Evolutionary conservation across 2,797 vertebrate species (phyloP).

Genomic region (Pangasius larnaudii): DNA sequence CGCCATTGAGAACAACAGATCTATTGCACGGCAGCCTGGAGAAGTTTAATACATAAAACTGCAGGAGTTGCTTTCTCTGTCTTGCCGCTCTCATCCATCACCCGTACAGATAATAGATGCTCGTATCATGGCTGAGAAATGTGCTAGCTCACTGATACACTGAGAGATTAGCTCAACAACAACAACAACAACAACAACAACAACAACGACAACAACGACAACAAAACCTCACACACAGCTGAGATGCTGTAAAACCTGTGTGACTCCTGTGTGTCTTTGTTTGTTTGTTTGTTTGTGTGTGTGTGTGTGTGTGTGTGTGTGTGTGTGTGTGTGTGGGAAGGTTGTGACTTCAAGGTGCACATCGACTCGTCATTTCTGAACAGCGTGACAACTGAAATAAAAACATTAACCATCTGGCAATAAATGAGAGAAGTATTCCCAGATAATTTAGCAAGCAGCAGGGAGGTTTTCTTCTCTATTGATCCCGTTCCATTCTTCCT

Average conservation of each 20-base stretch:
- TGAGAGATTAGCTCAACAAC: constrained; percentile 18
- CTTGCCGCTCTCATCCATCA: constrained; percentile 63
- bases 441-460: constrained; percentile 55
- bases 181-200: not conserved
- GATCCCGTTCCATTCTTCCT: constrained; percentile 47
- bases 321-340: constrained; percentile 17
- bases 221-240: constrained; percentile 34
- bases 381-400: constrained; percentile 54
- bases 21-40: constrained; percentile 52
- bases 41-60: constrained; percentile 56
- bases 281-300: not conserved
- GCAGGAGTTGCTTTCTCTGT: constrained; percentile 53
- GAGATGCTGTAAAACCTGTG: not conserved
- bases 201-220: not conserved
- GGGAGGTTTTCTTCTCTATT: constrained; percentile 54
- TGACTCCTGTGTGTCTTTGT: not conserved
- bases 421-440: constrained; percentile 51
- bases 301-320: no score
- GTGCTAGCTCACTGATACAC: constrained; percentile 54
- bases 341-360: constrained; percentile 45
- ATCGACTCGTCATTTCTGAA: constrained; percentile 51
- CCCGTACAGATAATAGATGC: constrained; percentile 55
- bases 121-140: constrained; percentile 60
- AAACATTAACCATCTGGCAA: constrained; percentile 57
- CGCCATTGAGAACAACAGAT: constrained; percentile 17